Evolutionary conservation across 2,888 invertebrate species (phyloP).

Genomic region (Plutella xylostella): DNA sequence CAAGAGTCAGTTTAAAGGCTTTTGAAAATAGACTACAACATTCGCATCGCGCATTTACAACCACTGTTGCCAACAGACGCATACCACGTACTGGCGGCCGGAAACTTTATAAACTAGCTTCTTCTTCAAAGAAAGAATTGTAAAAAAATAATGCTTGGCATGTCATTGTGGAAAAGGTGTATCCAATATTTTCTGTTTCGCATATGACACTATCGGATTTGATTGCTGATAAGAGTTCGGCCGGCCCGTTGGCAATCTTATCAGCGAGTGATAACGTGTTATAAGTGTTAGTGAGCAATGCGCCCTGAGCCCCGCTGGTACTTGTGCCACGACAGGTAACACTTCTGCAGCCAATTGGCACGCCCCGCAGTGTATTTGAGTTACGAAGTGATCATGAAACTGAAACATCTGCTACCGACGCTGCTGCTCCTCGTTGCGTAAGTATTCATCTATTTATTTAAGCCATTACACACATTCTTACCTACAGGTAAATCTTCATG

Average conservation of each 20-base stretch:
- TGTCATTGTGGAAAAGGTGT: not conserved
- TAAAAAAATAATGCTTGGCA: no score
- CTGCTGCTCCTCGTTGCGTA: constrained; percentile 43
- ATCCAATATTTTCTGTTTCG: constrained; percentile 37
- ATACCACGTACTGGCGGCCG: no score
- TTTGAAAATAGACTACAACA: not conserved
- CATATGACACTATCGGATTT: constrained; percentile 51
- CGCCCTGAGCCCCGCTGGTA: constrained; percentile 46
- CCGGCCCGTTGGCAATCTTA: constrained; percentile 62
- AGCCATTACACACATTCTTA: not conserved
- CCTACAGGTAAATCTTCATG: not conserved
- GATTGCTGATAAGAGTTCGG: constrained; percentile 58
- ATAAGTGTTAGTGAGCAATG: constrained; percentile 67
- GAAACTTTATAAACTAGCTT: no score
- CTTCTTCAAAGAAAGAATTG: no score
- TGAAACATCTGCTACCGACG: constrained; percentile 35
- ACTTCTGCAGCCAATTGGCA: constrained; percentile 37
- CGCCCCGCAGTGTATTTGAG: constrained; percentile 28
- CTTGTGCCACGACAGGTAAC: constrained; percentile 45
- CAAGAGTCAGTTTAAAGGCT: not conserved
- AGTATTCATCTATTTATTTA: constrained; percentile 26
- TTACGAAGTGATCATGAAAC: constrained; percentile 41
- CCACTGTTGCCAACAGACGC: not conserved
- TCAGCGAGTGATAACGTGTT: constrained; percentile 64
- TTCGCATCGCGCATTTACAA: not conserved